These are phyloP conservation scores for Zoanthus gigantus DNA, from an alignment of 92 coral and sea anemone genomes.

Conservation along the genomic window DNA sequence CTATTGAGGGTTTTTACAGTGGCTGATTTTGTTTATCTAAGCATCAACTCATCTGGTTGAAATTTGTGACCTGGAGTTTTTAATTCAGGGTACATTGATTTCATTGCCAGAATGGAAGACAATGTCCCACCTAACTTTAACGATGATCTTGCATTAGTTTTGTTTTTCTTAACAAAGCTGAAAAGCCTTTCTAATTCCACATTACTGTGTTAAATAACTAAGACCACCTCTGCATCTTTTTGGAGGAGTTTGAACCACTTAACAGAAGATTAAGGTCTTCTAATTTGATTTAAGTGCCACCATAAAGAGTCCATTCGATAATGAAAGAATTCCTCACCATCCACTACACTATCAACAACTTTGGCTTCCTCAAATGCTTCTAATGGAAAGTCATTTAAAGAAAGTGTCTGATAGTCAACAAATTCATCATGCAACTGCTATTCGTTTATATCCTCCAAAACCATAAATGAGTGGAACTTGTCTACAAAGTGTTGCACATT, in stretches of 20 bases:
- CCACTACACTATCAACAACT: not conserved
- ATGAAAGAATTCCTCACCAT: not conserved
- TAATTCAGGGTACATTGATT: not conserved
- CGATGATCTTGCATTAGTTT: not conserved
- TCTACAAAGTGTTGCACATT: constrained; percentile 11
- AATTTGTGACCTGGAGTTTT: not conserved
- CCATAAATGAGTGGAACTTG: constrained; percentile 5
- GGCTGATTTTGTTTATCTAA: not conserved
- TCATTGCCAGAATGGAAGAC: not conserved
- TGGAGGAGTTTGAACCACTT: not conserved
- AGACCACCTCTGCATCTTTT: too few species aligned
- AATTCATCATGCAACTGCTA: constrained; percentile 28
- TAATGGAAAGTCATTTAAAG: not conserved
- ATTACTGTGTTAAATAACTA: too few species aligned
- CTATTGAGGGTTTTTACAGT: not conserved
- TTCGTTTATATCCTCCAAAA: not conserved
- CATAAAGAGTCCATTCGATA: not conserved
- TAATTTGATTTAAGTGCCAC: not conserved
- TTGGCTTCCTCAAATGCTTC: not conserved
- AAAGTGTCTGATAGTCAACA: constrained; percentile 10
- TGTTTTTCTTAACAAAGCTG: not conserved
- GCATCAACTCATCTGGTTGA: not conserved
- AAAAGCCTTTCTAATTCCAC: too few species aligned
- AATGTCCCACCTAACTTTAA: too few species aligned
- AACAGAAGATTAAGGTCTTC: not conserved